Evolutionary conservation across 2,888 invertebrate genomes (phyloP), one percentile per base, ranked within the genome.

Genomic region (Osmoderma eremita): DNA sequence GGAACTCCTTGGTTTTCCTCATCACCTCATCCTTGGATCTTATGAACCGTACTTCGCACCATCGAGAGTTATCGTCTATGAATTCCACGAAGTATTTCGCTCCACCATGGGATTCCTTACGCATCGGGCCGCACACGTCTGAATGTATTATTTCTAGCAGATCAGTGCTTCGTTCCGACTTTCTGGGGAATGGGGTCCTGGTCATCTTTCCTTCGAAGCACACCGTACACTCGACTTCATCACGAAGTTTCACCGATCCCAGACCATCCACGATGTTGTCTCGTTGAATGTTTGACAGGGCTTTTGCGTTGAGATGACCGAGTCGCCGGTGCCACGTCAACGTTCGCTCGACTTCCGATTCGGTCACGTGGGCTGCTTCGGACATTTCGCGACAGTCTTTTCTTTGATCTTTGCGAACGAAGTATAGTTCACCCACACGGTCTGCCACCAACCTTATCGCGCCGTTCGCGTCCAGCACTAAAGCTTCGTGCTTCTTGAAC

Each of bases 31-130:
- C 48, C 64, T 76, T 77, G 13, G 30, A 24, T 65, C 66, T 72
- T 5, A 75, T 12, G 42, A 75, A 74, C 10, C 66, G 41, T 24
- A 75, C 68, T 15, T 67, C 70, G 30, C 71, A 70, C 66, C 71
- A 75, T 49, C 70, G 63, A 5, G 70, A 68, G 61, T 49, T 54
- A 64, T 76, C 74, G 51, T 76, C 76, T 12, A 75, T 75, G 49
- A 77, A 75, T 42, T 68, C 68, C 0, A 73, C 58, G 41, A 73
- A 72, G 64, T 75, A 76, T 65, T 42, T 68, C 12, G 72, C 64
- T 51, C 65, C 67, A 20, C 67, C 69, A 39, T n/a, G 6, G 6
- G 71, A 65, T 38, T 62, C 42, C 10, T 49, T 48, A 13, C 64
- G 36, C 68, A 71, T 69, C 1, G 75, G 74, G 0, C 75, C 73